These are phyloP conservation scores for Tapirus indicus DNA, from an alignment of 2,797 vertebrate genomes.

Conservation along the genomic window DNA sequence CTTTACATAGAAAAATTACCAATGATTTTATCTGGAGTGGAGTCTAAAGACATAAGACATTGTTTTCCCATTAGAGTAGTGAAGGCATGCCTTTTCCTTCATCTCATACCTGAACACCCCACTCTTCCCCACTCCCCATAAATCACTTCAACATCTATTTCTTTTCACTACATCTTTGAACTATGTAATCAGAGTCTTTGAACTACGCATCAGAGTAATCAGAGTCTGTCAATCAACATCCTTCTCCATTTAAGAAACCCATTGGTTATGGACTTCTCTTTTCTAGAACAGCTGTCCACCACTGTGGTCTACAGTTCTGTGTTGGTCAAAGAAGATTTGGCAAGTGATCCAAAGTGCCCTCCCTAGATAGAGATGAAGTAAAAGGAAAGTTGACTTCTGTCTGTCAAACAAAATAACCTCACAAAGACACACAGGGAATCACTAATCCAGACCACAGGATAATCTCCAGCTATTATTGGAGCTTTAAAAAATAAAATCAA, in stretches of 20 bases:
- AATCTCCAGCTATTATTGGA: slow-evolving; percentile 72
- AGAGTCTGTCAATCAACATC: not conserved
- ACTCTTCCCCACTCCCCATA: not conserved
- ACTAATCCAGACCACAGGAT: slow-evolving; percentile 65
- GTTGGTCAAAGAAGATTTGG: not conserved
- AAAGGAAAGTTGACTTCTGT: slow-evolving; percentile 23
- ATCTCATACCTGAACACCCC: not conserved
- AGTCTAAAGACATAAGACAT: not conserved
- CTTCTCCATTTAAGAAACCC: not conserved
- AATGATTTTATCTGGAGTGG: not conserved
- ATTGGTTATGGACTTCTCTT: not conserved
- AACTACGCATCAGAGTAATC: too few species aligned
- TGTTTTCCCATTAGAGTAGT: not conserved
- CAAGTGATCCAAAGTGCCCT: not conserved
- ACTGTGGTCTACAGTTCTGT: not conserved
- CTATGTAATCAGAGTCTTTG: not conserved
- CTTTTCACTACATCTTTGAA: not conserved
- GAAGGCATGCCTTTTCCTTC: not conserved
- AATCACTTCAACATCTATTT: not conserved
- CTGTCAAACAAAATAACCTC: slow-evolving; percentile 51
- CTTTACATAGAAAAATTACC: not conserved
- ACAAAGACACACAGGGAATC: slow-evolving; percentile 56
- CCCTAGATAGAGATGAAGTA: not conserved
- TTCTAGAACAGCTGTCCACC: slow-evolving; percentile 6
- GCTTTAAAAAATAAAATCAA: slow-evolving; percentile 74